Base-by-base conservation (phyloP, 2,797 vertebrate species). In the Propithecus deckenii region DNA sequence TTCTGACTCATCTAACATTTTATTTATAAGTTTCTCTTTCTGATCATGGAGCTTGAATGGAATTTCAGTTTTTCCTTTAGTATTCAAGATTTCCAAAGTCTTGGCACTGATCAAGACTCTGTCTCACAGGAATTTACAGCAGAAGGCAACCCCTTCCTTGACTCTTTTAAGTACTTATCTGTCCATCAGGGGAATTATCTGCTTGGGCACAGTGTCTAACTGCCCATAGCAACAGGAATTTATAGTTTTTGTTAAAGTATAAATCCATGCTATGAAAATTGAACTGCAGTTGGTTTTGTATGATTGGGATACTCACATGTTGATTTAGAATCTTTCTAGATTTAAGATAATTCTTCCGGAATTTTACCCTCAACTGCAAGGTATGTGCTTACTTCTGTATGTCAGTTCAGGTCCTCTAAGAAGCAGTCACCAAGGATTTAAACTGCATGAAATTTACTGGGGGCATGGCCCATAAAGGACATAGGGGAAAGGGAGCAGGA, bases 1-100 rank as follows among this genome's bases (percentile, higher is more conserved):
- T 78, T 89, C 92, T 97, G 89, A 98, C 90, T 97, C 92, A 94
- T 46, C 81, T 75, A 61, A 78, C 43, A 41, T 94, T 74, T 92
- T 95, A 91, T 80, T 96, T 95, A 95, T 87, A 96, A 88, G 35
- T 86, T 90, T 93, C 76, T 96, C 67, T 89, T 95, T 89, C 87
- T 97, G 86, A 81, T 92, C 59, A 41, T 67, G 72, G 63, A 52
- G 28, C 78, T 74, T 86, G 91, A 92, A 41, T 90, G 76, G 86
- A 96, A 86, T 92, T 91, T 91, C 83, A 86, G 85, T n/a, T 96
- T 97, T 92, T 88, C 80, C 50, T 20, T 93, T 88, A 84, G 59
- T 38, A 48, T 59, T 88, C 85, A 78, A 78, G 67, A 95, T 94
- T 78, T 91, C 61, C 78, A 20, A 59, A 83, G 46, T 50, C 32